Evolutionary conservation across 2,797 vertebrate genomes (phyloP), one percentile per base, ranked within the genome.

Genomic region (Oceanodroma leucorhoa): DNA sequence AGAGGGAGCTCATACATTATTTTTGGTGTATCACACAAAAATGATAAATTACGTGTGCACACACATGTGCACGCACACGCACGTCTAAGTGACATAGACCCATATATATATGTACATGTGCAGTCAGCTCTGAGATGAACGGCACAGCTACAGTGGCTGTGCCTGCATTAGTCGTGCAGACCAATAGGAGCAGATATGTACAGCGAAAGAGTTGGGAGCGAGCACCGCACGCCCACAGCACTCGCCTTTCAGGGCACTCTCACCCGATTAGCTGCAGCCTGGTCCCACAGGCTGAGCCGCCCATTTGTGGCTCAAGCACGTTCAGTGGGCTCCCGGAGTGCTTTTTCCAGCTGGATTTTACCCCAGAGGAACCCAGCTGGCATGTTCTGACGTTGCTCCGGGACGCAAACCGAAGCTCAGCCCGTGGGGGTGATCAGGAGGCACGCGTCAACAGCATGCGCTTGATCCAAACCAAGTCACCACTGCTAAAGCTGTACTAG

Each of bases 1-100:
- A 98, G 98, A 97, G 97, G 98, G 98, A 96, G 98, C 97, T 97
- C 97, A 97, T 97, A 97, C 95, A 95, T 98, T 97, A 97, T 94
- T 84, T 97, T 97, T 96, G 61, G 53, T 92, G 82, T 86, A 86
- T 89, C 84, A 91, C 75, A 90, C 90, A 87, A 95, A 94, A 95
- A 94, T n/a, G 65, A 93, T 79, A 94, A 95, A 93, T 93, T 92
- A 78, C 72, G 11, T 2, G 6, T 83, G 89, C 66, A 83, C 93
- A 95, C 76, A 95, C 94, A 84, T 62, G 92, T 96, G 82, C 82
- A 9, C 0, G 3, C 60, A 6, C 76, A 14, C 22, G 1, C 48
- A 11, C 2, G 1, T 21, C 82, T 4, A 0, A 16, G 50, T 34
- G 86, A 16, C 88, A 54, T 1, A 6, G 70, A 14, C n/a, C 51